Evolutionary conservation across 2,888 invertebrate genomes (phyloP), one percentile per base, ranked within the genome.

Genomic region (Ophioninae sp.): DNA sequence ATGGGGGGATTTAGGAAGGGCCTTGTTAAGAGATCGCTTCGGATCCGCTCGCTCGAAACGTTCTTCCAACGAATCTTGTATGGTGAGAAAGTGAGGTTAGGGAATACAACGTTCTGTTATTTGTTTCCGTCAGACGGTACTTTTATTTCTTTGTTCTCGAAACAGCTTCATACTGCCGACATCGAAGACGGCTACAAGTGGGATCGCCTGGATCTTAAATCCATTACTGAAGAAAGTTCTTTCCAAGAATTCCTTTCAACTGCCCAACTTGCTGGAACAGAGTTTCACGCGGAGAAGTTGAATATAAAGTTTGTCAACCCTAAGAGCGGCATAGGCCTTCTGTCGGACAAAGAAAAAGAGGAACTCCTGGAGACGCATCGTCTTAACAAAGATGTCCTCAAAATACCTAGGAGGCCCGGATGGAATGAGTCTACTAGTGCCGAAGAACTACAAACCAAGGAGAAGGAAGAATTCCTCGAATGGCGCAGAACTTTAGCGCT

Each of bases 231-330:
- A 88, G 98, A 99, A 92, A 97, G 96, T n/a, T 97, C 98, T 0
- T 96, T 99, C 83, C 98, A 99, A 93, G 99, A 99, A 90, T 99
- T 99, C 92, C 94, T 99, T 5, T 96, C 98, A 0, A 99, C 98
- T 0, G 99, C 99, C 0, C 97, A 99, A 93, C 93, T 99, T 81
- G 99, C 99, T 0, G 97, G 98, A 59, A 97, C 97, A 0, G 98
- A 99, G 92, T 99, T 99, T 92, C 96, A 96, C 90, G 96, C 97
- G 3, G 98, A 98, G 91, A 98, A 98, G 91, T 92, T 98, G 2
- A 98, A 98, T 90, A 95, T 98, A 7, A 96, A 95, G 84, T 96
- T 97, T 91, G 94, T 97, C 0, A 95, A 95, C 89, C 94, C 96
- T 0, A 94, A 94, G 72, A 93, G 94, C 74, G 94, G 94, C 30